Evolutionary conservation across 2,113 vertebrate genomes (phyloP), one percentile per base, ranked within the genome.

Genomic region (Lophotis ruficrista): DNA sequence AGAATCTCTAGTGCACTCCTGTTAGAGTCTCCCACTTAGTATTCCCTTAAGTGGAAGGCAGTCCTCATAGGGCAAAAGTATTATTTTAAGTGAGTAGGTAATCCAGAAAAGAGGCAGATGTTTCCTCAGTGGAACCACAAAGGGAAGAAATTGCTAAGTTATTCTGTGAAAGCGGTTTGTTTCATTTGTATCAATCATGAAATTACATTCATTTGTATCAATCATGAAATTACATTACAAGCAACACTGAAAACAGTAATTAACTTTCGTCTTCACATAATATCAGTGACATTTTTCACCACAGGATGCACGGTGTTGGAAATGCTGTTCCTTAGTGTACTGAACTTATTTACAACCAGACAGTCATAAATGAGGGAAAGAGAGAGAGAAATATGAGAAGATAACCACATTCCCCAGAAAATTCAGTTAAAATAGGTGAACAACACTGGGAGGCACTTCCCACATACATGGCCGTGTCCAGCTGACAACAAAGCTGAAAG

Each of bases 201-300:
- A 88, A 96, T 94, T 88, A 91, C 97, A 94, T 5, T 7, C 65
- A 66, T 85, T 81, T 51, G 23, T 75, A 69, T 53, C 2, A 4
- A 95, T 90, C 37, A 76, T 35, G 62, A 90, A 88, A 96, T 94
- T 88, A 91, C 97, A 94, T 5, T 93, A 80, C 47, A 70, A 68
- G 56, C 31, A 91, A 35, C 61, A 60, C 50, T 78, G 60, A 96
- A 96, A 96, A 82, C 24, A 86, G 73, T 83, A 89, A 87, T 90
- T 96, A 78, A 27, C 31, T 53, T 69, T 78, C 56, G 87, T 96
- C 72, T 90, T 86, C 76, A 56, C 0, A 0, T 86, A 78, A 21
- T 61, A 90, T 31, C 68, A 64, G 18, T 88, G 64, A 56, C 86
- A 90, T 90, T 94, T 94, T 95, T 90, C 60, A 86, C 77, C 48